Evolutionary conservation across 2,113 vertebrate genomes (phyloP), one percentile per base, ranked within the genome.

Genomic region (Rhynchomys soricoides): DNA sequence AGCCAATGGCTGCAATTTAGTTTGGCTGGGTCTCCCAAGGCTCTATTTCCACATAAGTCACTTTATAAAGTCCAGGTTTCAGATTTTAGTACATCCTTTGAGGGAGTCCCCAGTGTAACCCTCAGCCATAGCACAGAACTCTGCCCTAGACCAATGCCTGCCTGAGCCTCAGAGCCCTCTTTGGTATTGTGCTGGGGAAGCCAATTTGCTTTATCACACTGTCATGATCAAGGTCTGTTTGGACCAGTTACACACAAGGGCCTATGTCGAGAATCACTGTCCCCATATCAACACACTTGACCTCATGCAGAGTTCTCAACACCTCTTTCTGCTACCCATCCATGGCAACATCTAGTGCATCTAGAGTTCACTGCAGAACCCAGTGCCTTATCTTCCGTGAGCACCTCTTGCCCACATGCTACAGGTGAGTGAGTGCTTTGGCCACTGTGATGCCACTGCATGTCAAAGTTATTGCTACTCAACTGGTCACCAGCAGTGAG

Each of bases 291-390:
- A 40, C 4, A 37, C 8, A 34, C 31, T 74, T 34, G 40, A 43
- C 55, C 13, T 21, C 8, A 1, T 21, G 48, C 0, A 34, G 7
- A 43, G 19, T 81, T 34, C 64, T 45, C 3, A 48, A 52, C 11
- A 7, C 37, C 59, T 37, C 9, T 29, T 7, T 34, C 17, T 24
- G 48, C 48, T 68, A 1, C 31, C 21, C 21, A 64, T 24, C 15
- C 31, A 10, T 2, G 22, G 57, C 31, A 34, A 40, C 3, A 0
- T n/a, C 19, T 21, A 59, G 43, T 9, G 10, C 31, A n/a, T n/a
- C n/a, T n/a, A 19, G 5, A 0, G 9, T 74, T 55, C 78, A 62
- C 0, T 2, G n/a, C 0, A 0, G 22, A 70, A 8, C 8, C 40
- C 59, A 21, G 17, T 1, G 24, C 40, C 45, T 73, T 4, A 8